Evolutionary conservation across 1,140 invertebrate species (phyloP).

Genomic region (Mya arenaria): DNA sequence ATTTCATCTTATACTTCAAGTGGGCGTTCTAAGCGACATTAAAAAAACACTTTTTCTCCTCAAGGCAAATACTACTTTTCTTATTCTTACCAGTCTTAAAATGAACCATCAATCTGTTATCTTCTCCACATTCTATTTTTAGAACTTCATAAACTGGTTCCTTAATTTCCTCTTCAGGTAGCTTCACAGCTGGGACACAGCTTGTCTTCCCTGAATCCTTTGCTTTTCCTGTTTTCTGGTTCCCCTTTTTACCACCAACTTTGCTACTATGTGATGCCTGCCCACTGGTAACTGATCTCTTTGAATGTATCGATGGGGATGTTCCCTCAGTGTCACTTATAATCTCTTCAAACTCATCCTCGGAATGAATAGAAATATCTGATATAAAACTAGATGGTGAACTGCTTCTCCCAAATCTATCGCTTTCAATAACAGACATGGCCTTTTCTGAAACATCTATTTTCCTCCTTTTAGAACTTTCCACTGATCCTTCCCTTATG

Average conservation of each 20-base stretch:
- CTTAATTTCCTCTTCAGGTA: background rate
- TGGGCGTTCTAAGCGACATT: too few relatives aligned
- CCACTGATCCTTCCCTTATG: background rate
- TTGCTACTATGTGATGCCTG: background rate
- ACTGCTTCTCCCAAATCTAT: background rate
- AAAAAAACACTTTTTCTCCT: too few relatives aligned
- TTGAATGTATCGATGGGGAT: constrained; percentile 28
- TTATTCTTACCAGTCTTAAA: constrained; percentile 12
- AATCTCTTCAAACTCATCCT: constrained; percentile 45
- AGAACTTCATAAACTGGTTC: constrained; percentile 33
- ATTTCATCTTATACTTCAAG: too few relatives aligned
- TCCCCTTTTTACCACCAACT: background rate
- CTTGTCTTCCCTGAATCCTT: constrained; percentile 5
- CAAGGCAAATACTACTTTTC: too few relatives aligned
- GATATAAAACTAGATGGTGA: constrained; percentile 19
- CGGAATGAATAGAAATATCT: constrained; percentile 20
- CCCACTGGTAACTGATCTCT: constrained; percentile 19
- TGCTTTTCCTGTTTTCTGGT: constrained; percentile 7
- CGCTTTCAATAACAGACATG: background rate
- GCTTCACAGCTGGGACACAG: too few relatives aligned
- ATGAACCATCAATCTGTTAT: constrained; percentile 37
- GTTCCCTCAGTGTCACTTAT: constrained; percentile 25
- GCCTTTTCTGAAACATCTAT: background rate
- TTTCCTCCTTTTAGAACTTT: constrained; percentile 2
- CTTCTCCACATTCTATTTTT: background rate